A percentile compares a stretch with the other conserved stretches of the same genome.
Conservation (phyloP, 1,140 invertebrate species). For the Ylistrum balloti region DNA sequence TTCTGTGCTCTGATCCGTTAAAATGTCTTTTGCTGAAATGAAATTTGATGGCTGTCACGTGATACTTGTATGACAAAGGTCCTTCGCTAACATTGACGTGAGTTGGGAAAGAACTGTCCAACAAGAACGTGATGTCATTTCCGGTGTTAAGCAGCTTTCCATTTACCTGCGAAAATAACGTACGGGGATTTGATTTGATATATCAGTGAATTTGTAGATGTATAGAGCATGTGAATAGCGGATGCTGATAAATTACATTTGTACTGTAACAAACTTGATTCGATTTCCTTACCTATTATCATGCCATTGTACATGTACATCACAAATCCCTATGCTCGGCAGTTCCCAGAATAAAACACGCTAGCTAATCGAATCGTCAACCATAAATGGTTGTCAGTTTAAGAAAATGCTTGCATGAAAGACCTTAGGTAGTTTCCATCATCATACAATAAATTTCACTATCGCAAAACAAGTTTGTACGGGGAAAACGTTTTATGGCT, state of each 20-base stretch:
- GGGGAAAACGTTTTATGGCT: too few relatives aligned
- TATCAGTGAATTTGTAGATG: neutral
- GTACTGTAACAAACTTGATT: neutral
- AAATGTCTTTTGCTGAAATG: slow-evolving; percentile 93
- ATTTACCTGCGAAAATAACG: slow-evolving; percentile 62
- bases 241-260: neutral
- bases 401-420: too few relatives aligned
- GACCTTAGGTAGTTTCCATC: too few relatives aligned
- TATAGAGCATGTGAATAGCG: too few relatives aligned
- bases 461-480: too few relatives aligned
- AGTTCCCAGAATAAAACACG: too few relatives aligned
- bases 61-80: slow-evolving; percentile 75
- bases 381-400: too few relatives aligned
- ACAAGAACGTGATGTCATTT: slow-evolving; percentile 69
- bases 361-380: too few relatives aligned
- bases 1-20: slow-evolving; percentile 93
- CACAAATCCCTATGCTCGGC: neutral
- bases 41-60: slow-evolving; percentile 86
- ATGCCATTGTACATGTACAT: neutral
- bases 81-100: slow-evolving; percentile 73
- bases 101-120: slow-evolving; percentile 63
- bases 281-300: too few relatives aligned
- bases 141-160: slow-evolving; percentile 72
- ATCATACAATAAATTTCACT: too few relatives aligned
- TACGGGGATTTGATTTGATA: neutral